phyloP scores from a whole-genome alignment of 2,888 invertebrate species.

The Chrysolina americana region DNA sequence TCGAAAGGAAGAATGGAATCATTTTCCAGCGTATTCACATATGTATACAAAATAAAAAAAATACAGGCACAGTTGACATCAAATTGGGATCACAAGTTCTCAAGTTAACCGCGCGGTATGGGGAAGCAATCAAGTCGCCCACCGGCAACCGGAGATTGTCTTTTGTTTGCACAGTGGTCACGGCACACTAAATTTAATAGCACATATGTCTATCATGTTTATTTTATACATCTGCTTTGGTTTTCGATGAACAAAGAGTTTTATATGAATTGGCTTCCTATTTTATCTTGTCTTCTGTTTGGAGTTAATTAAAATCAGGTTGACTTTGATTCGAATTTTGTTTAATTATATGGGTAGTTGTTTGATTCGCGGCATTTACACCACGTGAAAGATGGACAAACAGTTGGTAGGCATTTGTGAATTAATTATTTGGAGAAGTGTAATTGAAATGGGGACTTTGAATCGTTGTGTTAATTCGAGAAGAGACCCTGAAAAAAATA shows the following conservation, averaged over 20 bases:
- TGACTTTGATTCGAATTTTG: slow-evolving; percentile 24
- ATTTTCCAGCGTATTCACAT: slow-evolving; percentile 22
- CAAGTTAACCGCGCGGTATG: slow-evolving; percentile 46
- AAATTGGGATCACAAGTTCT: slow-evolving; percentile 35
- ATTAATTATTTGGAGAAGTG: slow-evolving; percentile 36
- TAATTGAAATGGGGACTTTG: too few relatives aligned
- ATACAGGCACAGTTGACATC: slow-evolving; percentile 19
- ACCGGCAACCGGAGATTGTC: slow-evolving; percentile 67
- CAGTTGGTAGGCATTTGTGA: slow-evolving; percentile 36
- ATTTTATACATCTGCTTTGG: slow-evolving; percentile 60
- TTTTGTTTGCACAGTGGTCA: slow-evolving; percentile 65
- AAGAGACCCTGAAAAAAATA: too few relatives aligned
- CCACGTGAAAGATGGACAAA: slow-evolving; percentile 22
- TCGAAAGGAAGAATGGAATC: slow-evolving; percentile 8
- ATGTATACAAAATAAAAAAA: background rate
- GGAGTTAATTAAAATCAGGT: slow-evolving; percentile 31
- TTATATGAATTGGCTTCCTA: slow-evolving; percentile 27
- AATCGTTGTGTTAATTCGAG: too few relatives aligned
- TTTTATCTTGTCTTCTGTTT: slow-evolving; percentile 33
- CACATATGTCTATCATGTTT: slow-evolving; percentile 61
- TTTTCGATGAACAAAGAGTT: slow-evolving; percentile 49
- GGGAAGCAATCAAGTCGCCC: slow-evolving; percentile 54
- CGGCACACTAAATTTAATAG: slow-evolving; percentile 60
- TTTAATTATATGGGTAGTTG: slow-evolving; percentile 17
- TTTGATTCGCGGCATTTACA: slow-evolving; percentile 24